Evolutionary conservation across 2,113 vertebrate genomes (phyloP).

Genomic region (Rattus rattus): DNA sequence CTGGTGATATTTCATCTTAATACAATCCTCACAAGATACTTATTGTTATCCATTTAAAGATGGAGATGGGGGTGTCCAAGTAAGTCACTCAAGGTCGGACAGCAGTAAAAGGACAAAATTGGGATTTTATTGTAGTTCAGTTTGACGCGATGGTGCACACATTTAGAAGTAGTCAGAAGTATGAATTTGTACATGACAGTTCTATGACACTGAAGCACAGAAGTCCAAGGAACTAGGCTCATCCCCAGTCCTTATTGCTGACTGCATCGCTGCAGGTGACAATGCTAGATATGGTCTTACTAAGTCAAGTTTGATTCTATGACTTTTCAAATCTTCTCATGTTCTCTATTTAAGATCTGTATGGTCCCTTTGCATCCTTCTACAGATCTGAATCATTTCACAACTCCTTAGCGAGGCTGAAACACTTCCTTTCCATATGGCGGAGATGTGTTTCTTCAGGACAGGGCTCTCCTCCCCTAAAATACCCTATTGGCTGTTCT

Average conservation of each 20-base stretch:
- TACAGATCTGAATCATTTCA: background rate
- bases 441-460: background rate
- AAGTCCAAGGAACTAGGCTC: background rate
- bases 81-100: background rate
- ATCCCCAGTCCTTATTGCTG: background rate
- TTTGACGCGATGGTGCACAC: background rate
- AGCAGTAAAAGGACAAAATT: background rate
- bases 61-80: background rate
- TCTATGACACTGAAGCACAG: background rate
- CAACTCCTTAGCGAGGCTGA: background rate
- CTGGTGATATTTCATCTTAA: background rate
- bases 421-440: background rate
- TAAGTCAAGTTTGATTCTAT: background rate
- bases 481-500: background rate
- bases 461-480: background rate
- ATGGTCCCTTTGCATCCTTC: background rate
- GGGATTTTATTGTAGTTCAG: background rate
- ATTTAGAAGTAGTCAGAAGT: conserved; percentile 9
- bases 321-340: background rate
- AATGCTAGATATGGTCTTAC: background rate
- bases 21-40: background rate
- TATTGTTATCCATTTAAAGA: background rate
- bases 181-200: background rate
- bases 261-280: background rate
- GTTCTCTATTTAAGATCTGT: background rate